A percentile compares a stretch with the other conserved stretches of the same genome.
Conservation (phyloP, 2,888 invertebrate species). For the Oligia latruncula region DNA sequence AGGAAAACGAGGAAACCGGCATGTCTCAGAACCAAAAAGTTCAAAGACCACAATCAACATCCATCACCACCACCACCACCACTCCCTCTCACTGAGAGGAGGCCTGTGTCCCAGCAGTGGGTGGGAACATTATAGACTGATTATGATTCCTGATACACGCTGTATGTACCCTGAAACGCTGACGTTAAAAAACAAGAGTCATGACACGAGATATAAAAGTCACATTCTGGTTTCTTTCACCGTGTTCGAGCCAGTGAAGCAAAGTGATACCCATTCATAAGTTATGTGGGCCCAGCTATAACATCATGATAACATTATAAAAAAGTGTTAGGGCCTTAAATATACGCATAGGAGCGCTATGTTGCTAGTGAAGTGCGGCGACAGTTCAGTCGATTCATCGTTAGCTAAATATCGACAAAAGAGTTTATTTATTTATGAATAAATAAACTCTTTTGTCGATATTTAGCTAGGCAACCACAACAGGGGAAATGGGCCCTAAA, state of each 20-base stretch:
- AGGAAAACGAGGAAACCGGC: no score
- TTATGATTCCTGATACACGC: not conserved
- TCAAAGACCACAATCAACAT: no score
- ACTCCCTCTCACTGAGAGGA: not conserved
- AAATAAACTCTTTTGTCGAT: no score
- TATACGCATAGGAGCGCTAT: constrained; percentile 37
- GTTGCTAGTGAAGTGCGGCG: constrained; percentile 48
- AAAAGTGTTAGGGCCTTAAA: constrained; percentile 57
- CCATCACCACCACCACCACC: no score
- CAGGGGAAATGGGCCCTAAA: no score
- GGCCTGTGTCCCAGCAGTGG: not conserved
- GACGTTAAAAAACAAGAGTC: constrained; percentile 1
- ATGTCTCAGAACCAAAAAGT: no score
- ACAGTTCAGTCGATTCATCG: not conserved
- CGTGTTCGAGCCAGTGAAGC: constrained; percentile 54
- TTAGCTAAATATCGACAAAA: constrained; percentile 1
- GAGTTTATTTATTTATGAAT: not conserved
- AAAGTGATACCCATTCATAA: constrained; percentile 59
- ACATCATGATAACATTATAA: constrained; percentile 66
- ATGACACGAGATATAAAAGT: constrained; percentile 15
- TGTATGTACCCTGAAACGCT: not conserved
- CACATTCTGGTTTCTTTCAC: constrained; percentile 22
- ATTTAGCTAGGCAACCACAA: no score
- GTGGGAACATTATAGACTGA: not conserved
- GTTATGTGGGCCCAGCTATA: constrained; percentile 45